These are phyloP conservation scores for Ptychadena robeensis DNA, from an alignment of 2,797 vertebrate species.

Conservation along the genomic window DNA sequence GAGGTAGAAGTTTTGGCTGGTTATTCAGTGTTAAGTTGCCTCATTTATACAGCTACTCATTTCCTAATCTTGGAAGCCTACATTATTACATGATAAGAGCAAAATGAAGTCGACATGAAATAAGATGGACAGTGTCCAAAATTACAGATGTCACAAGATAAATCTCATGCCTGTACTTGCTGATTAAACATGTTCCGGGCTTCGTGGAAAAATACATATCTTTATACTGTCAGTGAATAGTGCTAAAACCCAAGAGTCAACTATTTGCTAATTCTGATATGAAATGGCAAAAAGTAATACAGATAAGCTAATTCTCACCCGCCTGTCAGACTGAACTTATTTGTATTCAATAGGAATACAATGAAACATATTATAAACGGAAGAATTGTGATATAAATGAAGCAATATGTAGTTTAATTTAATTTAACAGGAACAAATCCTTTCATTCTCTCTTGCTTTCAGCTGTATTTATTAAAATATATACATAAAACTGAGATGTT, in stretches of 20 bases:
- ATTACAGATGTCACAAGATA: conserved; percentile 5
- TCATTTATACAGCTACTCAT: background rate
- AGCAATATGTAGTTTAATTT: too few relatives aligned
- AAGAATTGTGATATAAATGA: too few relatives aligned
- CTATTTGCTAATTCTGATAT: background rate
- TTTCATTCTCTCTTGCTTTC: too few relatives aligned
- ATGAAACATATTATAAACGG: too few relatives aligned
- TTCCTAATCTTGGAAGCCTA: conserved; percentile 11
- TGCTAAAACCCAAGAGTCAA: conserved; percentile 3
- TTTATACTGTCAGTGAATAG: background rate
- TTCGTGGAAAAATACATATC: conserved; percentile 11
- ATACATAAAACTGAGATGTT: too few relatives aligned
- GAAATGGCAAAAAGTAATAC: background rate
- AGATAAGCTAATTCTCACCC: background rate
- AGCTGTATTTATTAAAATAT: too few relatives aligned
- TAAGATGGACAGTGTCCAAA: conserved; percentile 12
- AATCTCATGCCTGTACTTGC: conserved; percentile 7
- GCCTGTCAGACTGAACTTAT: background rate
- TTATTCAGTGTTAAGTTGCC: background rate
- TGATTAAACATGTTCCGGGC: conserved; percentile 14
- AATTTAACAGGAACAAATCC: too few relatives aligned
- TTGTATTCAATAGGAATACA: background rate
- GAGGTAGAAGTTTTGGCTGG: background rate
- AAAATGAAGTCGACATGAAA: background rate
- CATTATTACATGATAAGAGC: conserved; percentile 11